These are phyloP conservation scores for Pachydiplax longipennis DNA, from an alignment of 2,888 invertebrate species.

Conservation along the genomic window DNA sequence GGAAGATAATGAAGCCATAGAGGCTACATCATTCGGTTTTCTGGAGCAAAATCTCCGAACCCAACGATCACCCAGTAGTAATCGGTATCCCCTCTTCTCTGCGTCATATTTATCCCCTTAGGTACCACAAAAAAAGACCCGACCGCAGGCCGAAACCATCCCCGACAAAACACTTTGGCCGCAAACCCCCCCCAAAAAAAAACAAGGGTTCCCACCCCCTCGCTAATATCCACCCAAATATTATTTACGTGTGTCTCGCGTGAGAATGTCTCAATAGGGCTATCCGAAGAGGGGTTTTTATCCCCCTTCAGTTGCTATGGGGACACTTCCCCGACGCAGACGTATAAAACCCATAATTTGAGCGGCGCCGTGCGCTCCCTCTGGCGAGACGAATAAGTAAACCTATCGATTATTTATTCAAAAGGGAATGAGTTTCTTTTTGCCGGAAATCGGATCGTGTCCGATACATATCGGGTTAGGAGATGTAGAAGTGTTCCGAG, in stretches of 20 bases:
- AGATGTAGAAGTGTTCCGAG: too few relatives aligned
- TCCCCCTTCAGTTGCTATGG: neutral
- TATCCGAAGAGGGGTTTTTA: neutral
- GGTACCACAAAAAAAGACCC: neutral
- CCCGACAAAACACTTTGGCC: neutral
- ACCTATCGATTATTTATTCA: conserved; percentile 5
- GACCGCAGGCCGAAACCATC: neutral
- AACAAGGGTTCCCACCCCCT: neutral
- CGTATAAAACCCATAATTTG: conserved; percentile 38
- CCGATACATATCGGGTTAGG: too few relatives aligned
- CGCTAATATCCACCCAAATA: conserved; percentile 2
- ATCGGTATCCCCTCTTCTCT: neutral
- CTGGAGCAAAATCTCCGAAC: neutral
- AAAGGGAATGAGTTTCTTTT: neutral
- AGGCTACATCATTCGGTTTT: neutral
- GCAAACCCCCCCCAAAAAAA: neutral
- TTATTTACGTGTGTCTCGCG: conserved; percentile 24
- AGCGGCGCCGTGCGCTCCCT: neutral
- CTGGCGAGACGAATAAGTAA: neutral
- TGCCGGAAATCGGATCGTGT: too few relatives aligned
- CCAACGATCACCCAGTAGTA: neutral
- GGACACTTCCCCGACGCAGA: neutral
- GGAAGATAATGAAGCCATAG: neutral
- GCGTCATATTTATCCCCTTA: conserved; percentile 11
- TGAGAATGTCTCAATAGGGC: conserved; percentile 38